These are phyloP conservation scores for Scelioninae gen. 1 DNA, from an alignment of 2,888 invertebrate genomes.

Conservation along the genomic window DNA sequence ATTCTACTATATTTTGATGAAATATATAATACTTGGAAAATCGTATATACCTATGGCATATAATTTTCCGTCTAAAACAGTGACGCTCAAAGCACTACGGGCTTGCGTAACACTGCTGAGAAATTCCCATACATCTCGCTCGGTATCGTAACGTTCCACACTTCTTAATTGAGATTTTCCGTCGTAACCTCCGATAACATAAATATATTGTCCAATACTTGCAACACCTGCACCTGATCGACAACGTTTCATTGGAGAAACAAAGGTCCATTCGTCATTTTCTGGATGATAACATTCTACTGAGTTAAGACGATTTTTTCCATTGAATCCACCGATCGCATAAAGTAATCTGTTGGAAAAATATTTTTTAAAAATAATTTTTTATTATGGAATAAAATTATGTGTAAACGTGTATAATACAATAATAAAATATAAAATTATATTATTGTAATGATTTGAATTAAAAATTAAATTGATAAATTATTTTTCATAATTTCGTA, in stretches of 20 bases:
- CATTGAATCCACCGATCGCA: constrained; percentile 96
- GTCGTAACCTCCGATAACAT: constrained; percentile 98
- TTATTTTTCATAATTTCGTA: no score
- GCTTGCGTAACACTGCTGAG: constrained; percentile 91
- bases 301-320: constrained; percentile 89
- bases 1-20: no score
- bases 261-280: constrained; percentile 93
- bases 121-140: constrained; percentile 91
- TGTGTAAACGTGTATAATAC: background rate
- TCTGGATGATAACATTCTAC: constrained; percentile 98
- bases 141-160: constrained; percentile 95
- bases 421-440: background rate
- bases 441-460: no score
- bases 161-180: constrained; percentile 91
- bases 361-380: background rate
- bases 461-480: no score
- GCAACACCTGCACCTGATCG: constrained; percentile 95
- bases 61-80: constrained; percentile 93
- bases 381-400: background rate
- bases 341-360: constrained; percentile 85
- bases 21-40: background rate
- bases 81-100: constrained; percentile 94
- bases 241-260: constrained; percentile 90
- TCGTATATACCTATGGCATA: constrained; percentile 90
- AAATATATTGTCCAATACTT: constrained; percentile 93